phyloP scores from a whole-genome alignment of 2,113 vertebrate species.

The Sylvilagus bachmani region DNA sequence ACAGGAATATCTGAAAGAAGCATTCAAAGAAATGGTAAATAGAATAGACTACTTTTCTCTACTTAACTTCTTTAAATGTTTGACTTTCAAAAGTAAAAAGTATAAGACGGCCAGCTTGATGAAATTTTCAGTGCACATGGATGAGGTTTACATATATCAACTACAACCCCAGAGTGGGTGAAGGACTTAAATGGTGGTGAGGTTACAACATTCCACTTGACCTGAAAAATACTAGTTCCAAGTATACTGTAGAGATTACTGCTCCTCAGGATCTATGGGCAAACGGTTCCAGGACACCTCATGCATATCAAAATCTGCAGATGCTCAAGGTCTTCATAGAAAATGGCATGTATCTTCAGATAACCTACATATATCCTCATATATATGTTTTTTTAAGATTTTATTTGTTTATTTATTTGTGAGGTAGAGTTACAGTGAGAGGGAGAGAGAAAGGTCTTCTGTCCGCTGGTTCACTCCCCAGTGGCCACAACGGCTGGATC shows the following conservation, averaged over 20 bases:
- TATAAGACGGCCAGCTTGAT: background rate
- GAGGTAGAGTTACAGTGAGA: too few species aligned
- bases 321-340: background rate
- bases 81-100: background rate
- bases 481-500: too few species aligned
- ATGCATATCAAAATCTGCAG: background rate
- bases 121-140: background rate
- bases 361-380: background rate
- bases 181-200: background rate
- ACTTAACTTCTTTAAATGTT: background rate
- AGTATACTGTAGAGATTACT: background rate
- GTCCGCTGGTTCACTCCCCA: too few species aligned
- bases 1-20: background rate
- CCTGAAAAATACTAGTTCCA: background rate
- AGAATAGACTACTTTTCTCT: background rate
- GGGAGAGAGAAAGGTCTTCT: too few species aligned
- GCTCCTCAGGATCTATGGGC: too few species aligned
- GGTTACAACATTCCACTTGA: background rate
- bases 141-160: background rate
- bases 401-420: too few species aligned
- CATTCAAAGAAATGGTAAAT: constrained; percentile 8
- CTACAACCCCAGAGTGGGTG: background rate
- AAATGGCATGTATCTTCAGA: background rate
- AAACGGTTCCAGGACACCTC: background rate
- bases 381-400: background rate